Base-by-base conservation (phyloP, 2,113 vertebrate species). In the Vulpes vulpes region DNA sequence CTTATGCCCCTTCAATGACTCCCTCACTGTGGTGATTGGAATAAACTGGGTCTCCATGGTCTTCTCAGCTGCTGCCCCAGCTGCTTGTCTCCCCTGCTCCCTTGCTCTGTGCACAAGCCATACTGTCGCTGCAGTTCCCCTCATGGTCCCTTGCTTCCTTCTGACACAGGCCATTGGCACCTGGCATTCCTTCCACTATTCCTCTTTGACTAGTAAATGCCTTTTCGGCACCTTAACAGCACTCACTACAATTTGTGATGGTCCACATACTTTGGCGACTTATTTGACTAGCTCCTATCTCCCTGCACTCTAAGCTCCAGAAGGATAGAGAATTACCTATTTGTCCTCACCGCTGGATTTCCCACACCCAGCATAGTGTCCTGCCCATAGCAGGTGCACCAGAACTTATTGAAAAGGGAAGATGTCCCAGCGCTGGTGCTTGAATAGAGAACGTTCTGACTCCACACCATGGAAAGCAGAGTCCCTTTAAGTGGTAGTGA, bases 141-240 rank as follows among this genome's bases (percentile, higher is more conserved):
- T 30, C 16, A 7, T 1, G 25, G 43, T 25, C 20, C 0, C 4
- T 5, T 80, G 60, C 73, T 90, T 25, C 38, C 49, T 10, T n/a
- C 73, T 82, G 60, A 38, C 53, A 4, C 27, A 17, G 91, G n/a
- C 32, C 71, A 30, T 76, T 85, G n/a, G 59, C 27, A 76, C 64
- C 5, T 53, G 69, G 55, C 2, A 0, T 89, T 80, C 19, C 64
- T 62, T n/a, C 49, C 8, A 43, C 1, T 1, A 0, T 57, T 5
- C 27, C 17, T 85, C 53, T 11, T 64, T n/a, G 38, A 27, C 17
- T 38, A 73, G 32, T 5, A 32, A 23, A 30, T 71, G 65, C 60
- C 65, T 94, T 65, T 62, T 22, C 1, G 43, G 49, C 3, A 2
- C 20, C 55, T 22, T 12, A 32, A 2, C 67, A 71, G 49, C 27